phyloP scores from a whole-genome alignment of 2,888 invertebrate species.

The Nemotelus pantherinus region DNA sequence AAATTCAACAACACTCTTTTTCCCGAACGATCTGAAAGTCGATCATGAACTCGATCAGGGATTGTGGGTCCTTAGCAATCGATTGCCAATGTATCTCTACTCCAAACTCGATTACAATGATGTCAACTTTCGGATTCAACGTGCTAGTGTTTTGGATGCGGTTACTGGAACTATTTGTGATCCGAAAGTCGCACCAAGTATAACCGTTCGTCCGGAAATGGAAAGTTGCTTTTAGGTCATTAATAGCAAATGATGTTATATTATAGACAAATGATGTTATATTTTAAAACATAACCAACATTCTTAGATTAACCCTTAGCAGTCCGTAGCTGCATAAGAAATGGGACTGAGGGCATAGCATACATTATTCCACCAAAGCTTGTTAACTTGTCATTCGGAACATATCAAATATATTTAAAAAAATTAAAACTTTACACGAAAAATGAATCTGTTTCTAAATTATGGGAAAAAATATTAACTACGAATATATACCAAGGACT shows the following conservation, averaged over 20 bases:
- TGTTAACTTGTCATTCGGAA: too few species aligned
- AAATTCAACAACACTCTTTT: slow-evolving; percentile 73
- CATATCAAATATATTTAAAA: too few species aligned
- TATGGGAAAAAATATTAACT: too few species aligned
- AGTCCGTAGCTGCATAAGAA: too few species aligned
- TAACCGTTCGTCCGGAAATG: slow-evolving; percentile 41
- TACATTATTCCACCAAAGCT: too few species aligned
- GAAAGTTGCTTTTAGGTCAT: slow-evolving; percentile 49
- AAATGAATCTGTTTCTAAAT: too few species aligned
- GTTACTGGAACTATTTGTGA: slow-evolving; percentile 77
- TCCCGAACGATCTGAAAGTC: slow-evolving; percentile 83
- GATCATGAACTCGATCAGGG: slow-evolving; percentile 73
- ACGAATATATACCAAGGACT: too few species aligned
- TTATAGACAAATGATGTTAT: too few species aligned
- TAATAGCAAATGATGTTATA: not conserved
- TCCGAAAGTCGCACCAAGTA: slow-evolving; percentile 63
- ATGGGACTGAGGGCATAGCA: too few species aligned
- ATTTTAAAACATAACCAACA: too few species aligned
- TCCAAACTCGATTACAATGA: slow-evolving; percentile 71
- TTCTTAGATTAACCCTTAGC: too few species aligned
- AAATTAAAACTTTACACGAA: too few species aligned
- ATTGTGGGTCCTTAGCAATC: slow-evolving; percentile 82
- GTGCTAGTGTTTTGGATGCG: slow-evolving; percentile 72
- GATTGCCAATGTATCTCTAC: slow-evolving; percentile 78
- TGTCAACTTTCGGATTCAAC: slow-evolving; percentile 79